Percentiles rank a stretch among this genome's conserved stretches.
Evolutionary conservation across 2,888 invertebrate genomes (phyloP).

Genomic region (Tuta absoluta): DNA sequence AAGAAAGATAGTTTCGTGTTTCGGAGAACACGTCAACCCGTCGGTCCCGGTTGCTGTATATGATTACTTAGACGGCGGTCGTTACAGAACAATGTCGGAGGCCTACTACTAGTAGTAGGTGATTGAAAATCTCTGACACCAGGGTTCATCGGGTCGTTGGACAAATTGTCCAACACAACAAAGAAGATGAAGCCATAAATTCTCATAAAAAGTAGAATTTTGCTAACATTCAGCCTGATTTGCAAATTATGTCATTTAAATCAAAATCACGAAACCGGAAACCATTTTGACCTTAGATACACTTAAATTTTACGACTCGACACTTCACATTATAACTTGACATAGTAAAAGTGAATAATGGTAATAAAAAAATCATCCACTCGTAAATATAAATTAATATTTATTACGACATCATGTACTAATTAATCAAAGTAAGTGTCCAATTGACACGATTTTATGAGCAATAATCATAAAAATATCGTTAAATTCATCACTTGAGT

Average conservation of each 20-base stretch:
- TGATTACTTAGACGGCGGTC: no score
- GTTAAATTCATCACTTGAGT: slow-evolving; percentile 13
- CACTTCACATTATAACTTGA: not conserved
- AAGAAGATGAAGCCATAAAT: not conserved
- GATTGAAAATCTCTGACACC: no score
- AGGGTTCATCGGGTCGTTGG: no score
- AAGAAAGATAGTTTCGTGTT: no score
- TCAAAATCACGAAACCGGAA: not conserved
- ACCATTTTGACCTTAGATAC: not conserved
- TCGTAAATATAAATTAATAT: slow-evolving; percentile 18
- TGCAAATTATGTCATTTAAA: not conserved
- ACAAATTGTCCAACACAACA: no score
- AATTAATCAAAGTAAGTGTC: slow-evolving; percentile 26
- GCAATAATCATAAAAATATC: slow-evolving; percentile 13
- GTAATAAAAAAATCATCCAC: slow-evolving; percentile 9
- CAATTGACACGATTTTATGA: slow-evolving; percentile 26
- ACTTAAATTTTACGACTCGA: not conserved
- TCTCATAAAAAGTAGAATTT: no score
- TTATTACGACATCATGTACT: slow-evolving; percentile 20
- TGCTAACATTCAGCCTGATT: no score
- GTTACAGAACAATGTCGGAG: no score
- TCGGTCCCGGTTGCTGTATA: no score
- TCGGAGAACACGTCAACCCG: no score
- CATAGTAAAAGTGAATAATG: slow-evolving; percentile 5
- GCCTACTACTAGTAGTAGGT: no score